phyloP scores from a whole-genome alignment of 2,888 invertebrate genomes.

The Oxycera nigricornis region DNA sequence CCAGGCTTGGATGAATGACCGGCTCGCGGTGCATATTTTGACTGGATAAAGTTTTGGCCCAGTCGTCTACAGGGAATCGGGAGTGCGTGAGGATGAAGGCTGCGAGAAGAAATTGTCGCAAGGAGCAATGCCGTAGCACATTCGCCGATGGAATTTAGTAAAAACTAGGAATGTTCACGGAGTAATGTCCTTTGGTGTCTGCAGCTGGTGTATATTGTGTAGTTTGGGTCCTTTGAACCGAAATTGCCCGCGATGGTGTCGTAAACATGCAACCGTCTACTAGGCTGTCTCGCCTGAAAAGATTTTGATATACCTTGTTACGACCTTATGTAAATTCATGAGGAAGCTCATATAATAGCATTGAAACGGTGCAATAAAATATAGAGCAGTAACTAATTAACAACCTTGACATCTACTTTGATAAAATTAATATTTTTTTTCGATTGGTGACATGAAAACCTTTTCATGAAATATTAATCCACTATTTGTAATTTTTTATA shows the following conservation, averaged over 20 bases:
- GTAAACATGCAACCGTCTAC: no score
- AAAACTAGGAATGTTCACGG: slow-evolving; percentile 17
- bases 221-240: slow-evolving; percentile 4
- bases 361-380: no score
- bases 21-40: slow-evolving; percentile 20
- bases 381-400: no score
- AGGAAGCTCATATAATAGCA: no score
- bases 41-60: slow-evolving; percentile 26
- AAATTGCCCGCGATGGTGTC: background rate
- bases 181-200: slow-evolving; percentile 20
- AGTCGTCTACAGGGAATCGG: slow-evolving; percentile 4
- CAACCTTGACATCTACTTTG: no score
- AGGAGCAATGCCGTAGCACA: slow-evolving; percentile 9
- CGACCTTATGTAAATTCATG: no score
- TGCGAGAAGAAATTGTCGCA: background rate
- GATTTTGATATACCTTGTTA: no score
- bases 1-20: slow-evolving; percentile 24
- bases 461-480: no score
- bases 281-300: no score
- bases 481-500: no score
- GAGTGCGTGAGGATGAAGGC: background rate
- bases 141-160: background rate
- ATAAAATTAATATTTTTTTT: no score
- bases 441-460: no score
- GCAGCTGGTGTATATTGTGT: background rate